Conservation (phyloP, 1,140 invertebrate species). For the Asbolus verrucosus region DNA sequence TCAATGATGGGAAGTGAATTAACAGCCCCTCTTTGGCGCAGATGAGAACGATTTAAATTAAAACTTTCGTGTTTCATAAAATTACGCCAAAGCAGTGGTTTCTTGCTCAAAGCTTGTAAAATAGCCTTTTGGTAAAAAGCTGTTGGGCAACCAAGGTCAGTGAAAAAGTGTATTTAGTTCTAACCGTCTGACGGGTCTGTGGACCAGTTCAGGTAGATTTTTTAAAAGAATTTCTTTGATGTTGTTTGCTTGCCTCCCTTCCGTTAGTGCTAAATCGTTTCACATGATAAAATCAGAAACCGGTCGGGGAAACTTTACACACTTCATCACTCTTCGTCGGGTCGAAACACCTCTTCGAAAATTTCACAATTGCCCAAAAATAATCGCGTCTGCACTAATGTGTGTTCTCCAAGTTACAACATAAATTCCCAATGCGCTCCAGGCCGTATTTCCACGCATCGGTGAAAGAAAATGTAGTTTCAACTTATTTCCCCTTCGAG, state of each 20-base stretch:
- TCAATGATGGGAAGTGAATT: too few relatives aligned
- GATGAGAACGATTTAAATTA: too few relatives aligned
- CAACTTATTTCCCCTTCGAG: conserved; percentile 8
- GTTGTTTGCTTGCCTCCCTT: conserved; percentile 35
- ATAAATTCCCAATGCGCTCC: background rate
- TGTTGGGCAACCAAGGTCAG: conserved; percentile 6
- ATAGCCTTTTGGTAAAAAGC: conserved; percentile 1
- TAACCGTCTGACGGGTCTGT: conserved; percentile 41
- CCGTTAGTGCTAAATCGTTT: conserved; percentile 34
- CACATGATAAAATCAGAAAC: conserved; percentile 24
- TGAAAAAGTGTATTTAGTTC: conserved; percentile 19
- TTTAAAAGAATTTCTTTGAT: conserved; percentile 40
- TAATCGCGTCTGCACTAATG: too few relatives aligned
- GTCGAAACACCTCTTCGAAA: too few relatives aligned
- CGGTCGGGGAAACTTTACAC: conserved; percentile 10
- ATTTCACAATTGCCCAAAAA: too few relatives aligned
- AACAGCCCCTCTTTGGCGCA: too few relatives aligned
- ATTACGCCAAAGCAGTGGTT: too few relatives aligned
- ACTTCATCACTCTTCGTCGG: conserved; percentile 7
- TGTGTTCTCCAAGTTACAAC: too few relatives aligned
- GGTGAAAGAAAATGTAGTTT: background rate
- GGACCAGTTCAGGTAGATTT: conserved; percentile 36
- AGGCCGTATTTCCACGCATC: background rate
- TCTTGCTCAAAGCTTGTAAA: background rate
- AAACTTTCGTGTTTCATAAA: too few relatives aligned